Conservation (phyloP, 2,797 vertebrate genomes). For the Stomatorhinus walkeri region DNA sequence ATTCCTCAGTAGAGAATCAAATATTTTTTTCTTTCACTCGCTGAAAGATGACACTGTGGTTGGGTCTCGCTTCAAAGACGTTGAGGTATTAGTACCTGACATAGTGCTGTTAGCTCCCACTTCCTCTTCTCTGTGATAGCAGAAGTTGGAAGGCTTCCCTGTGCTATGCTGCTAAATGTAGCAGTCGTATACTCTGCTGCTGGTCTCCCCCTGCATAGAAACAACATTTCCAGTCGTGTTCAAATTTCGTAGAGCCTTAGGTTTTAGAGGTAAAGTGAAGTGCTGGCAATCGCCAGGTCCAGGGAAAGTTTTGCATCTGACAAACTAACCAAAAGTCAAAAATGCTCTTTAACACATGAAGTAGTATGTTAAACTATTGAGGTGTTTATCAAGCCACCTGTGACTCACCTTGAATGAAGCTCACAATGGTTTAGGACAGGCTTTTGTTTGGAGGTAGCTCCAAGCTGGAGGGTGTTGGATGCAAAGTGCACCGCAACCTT, state of each 20-base stretch:
- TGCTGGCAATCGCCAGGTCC: background rate
- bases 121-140: background rate
- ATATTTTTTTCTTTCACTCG: background rate
- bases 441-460: background rate
- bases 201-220: background rate
- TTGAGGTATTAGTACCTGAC: background rate
- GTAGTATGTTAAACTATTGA: background rate
- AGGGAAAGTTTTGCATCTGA: background rate
- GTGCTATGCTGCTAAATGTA: background rate
- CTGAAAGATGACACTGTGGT: background rate
- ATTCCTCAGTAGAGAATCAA: slow-evolving; percentile 25
- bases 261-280: background rate
- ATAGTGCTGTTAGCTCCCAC: background rate
- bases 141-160: background rate
- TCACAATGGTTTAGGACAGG: background rate
- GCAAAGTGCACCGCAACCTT: background rate
- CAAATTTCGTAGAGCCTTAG: background rate
- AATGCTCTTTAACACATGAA: background rate
- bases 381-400: background rate
- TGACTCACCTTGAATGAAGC: background rate
- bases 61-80: background rate
- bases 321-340: background rate
- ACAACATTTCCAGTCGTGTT: background rate
- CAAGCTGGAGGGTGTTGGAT: background rate
- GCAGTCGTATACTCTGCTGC: background rate